Evolutionary conservation across 2,888 invertebrate species (phyloP), one percentile per base, ranked within the genome.

Genomic region (Ophion costatus): DNA sequence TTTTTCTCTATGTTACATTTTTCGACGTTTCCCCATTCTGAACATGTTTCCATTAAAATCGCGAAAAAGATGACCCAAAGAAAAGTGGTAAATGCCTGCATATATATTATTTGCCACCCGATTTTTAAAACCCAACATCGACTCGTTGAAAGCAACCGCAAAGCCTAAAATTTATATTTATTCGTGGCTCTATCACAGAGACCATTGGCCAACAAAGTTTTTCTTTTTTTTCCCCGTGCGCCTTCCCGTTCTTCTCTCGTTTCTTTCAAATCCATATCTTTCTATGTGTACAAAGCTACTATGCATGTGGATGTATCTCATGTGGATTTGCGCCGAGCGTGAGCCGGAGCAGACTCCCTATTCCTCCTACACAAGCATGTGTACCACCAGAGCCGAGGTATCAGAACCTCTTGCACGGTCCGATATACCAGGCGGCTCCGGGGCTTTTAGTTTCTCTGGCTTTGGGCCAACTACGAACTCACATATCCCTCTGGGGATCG

Each of bases 361-460:
- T 79, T 63, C 59, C 59, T 29, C 66, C 14, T 10, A 64, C 75
- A 14, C 17, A 17, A 4, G 57, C 73, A 71, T 3, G 57, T 33
- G 33, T 33, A 20, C 10, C 29, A 22, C 5, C 20, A 22, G 75
- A 75, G 75, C 57, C 63, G 77, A 63, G 24, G 76, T 74, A 79
- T 75, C 82, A 66, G 64, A 45, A 66, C 56, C 29, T 38, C 61
- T 57, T 64, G 79, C 78, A n/a, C 51, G 17, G 64, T 45, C 67
- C 79, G 75, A 82, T 71, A 75, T 77, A 78, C 75, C 66, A 45
- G 63, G 24, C n/a, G 45, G 75, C 71, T 75, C 66, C 45, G 42
- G 66, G 73, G 79, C 85, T 85, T 85, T 82, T 80, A 85, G 85
- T 85, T 82, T 79, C 71, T 73, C 85, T 85, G 85, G 85, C 85